Percentiles rank a stretch among this genome's conserved stretches.
phyloP scores from a whole-genome alignment of 1,140 invertebrate species.

The Globodera rostochiensis region DNA sequence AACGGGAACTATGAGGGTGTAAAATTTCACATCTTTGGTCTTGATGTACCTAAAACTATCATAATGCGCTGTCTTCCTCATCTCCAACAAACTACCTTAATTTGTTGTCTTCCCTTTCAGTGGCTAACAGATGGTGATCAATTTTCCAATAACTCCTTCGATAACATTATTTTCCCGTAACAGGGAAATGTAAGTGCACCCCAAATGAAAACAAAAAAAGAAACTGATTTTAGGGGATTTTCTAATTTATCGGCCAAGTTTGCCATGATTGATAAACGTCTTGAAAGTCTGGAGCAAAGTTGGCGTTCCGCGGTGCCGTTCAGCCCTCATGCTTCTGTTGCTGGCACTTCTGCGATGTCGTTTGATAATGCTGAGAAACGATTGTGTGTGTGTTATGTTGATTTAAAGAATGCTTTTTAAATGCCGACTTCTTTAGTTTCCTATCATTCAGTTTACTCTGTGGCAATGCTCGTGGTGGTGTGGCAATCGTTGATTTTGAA shows the following conservation, averaged over 20 bases:
- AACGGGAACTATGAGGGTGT: too few species aligned
- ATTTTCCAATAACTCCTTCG: not conserved
- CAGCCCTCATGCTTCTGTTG: not conserved
- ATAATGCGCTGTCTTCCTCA: too few species aligned
- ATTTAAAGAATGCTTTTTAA: not conserved
- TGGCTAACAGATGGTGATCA: not conserved
- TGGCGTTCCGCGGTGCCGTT: constrained; percentile 5
- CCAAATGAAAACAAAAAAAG: constrained; percentile 13
- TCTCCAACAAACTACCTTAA: too few species aligned
- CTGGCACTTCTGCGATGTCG: constrained; percentile 23
- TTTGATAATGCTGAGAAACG: constrained; percentile 23
- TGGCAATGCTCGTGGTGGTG: constrained; percentile 17
- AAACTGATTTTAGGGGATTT: constrained; percentile 17
- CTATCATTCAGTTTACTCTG: constrained; percentile 13
- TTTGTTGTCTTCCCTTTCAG: not conserved
- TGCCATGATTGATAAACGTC: constrained; percentile 22
- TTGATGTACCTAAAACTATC: too few species aligned
- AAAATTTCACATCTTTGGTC: too few species aligned
- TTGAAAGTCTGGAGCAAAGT: constrained; percentile 10
- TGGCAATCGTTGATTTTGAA: constrained; percentile 23
- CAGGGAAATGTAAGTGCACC: constrained; percentile 23
- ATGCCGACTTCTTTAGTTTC: not conserved
- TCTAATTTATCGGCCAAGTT: not conserved
- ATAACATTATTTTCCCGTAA: not conserved
- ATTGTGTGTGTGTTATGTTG: constrained; percentile 12